Evolutionary conservation across 1,140 invertebrate genomes (phyloP).

Genomic region (Oreohelix idahoensis): DNA sequence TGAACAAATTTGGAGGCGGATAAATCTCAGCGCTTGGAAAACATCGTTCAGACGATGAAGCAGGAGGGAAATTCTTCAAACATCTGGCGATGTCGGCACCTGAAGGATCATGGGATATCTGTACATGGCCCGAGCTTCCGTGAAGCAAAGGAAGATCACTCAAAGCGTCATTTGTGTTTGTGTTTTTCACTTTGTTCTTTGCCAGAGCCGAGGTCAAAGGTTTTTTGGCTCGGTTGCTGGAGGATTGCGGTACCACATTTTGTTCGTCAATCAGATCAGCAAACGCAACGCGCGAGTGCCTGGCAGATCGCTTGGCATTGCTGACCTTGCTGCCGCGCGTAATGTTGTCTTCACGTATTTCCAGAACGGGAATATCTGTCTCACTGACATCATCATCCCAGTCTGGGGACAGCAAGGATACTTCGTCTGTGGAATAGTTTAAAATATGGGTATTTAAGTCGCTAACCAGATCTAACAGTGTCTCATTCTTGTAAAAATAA

Average conservation of each 20-base stretch:
- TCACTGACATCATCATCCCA: slow-evolving; percentile 28
- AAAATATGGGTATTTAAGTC: neutral
- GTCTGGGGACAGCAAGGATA: slow-evolving; percentile 27
- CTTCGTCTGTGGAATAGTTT: slow-evolving; percentile 23
- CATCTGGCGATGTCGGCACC: neutral
- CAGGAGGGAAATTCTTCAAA: neutral
- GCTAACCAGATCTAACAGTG: too few species aligned
- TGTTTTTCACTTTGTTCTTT: neutral
- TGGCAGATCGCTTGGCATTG: neutral
- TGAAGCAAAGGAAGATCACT: neutral
- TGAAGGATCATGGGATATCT: neutral
- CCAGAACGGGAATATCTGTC: neutral
- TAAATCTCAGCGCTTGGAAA: neutral
- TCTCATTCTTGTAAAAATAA: too few species aligned
- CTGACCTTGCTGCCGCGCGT: neutral
- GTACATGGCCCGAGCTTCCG: neutral
- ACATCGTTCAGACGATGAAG: neutral
- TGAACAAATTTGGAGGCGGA: neutral
- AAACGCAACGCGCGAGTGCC: neutral
- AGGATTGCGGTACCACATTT: neutral
- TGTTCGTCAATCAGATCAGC: neutral
- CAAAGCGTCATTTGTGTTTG: neutral
- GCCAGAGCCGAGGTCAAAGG: neutral
- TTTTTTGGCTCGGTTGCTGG: neutral
- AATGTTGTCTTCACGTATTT: neutral